Percentiles rank a stretch among this genome's conserved stretches.
Conservation (phyloP, 2,797 vertebrate species). For the Zenarchopterus dispar region DNA sequence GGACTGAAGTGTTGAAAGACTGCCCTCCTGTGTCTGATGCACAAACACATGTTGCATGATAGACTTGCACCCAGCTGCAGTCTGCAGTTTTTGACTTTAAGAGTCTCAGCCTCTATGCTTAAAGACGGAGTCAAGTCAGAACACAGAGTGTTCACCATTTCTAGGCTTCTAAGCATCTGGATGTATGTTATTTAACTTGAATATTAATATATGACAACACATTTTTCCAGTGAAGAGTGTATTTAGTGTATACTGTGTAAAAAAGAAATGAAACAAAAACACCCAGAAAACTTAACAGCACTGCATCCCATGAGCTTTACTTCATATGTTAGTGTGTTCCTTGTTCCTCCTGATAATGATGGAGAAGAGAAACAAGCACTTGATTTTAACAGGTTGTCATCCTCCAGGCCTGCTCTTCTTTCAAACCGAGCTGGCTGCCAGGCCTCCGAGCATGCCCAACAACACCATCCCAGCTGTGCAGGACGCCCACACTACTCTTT, state of each 20-base stretch:
- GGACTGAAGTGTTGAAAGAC: conserved; percentile 64
- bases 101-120: too few species aligned
- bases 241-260: too few species aligned
- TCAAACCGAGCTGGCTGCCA: conserved; percentile 59
- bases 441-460: conserved; percentile 72
- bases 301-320: not conserved
- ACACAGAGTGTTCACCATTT: too few species aligned
- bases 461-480: conserved; percentile 69
- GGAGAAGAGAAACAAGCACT: conserved; percentile 34
- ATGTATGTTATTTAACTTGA: too few species aligned
- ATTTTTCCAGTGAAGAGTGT: too few species aligned
- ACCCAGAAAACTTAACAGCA: conserved; percentile 1
- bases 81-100: conserved; percentile 13
- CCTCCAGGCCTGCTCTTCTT: conserved; percentile 60
- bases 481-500: conserved; percentile 78
- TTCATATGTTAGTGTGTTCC: conserved; percentile 39
- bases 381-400: conserved; percentile 72
- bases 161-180: too few species aligned
- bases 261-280: not conserved
- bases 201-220: too few species aligned
- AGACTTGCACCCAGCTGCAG: not conserved
- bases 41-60: conserved; percentile 63
- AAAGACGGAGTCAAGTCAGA: too few species aligned
- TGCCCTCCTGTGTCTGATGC: conserved; percentile 75
- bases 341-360: conserved; percentile 42